Conservation (phyloP, 2,888 invertebrate species). For the Ormyrus nitidulus region DNA sequence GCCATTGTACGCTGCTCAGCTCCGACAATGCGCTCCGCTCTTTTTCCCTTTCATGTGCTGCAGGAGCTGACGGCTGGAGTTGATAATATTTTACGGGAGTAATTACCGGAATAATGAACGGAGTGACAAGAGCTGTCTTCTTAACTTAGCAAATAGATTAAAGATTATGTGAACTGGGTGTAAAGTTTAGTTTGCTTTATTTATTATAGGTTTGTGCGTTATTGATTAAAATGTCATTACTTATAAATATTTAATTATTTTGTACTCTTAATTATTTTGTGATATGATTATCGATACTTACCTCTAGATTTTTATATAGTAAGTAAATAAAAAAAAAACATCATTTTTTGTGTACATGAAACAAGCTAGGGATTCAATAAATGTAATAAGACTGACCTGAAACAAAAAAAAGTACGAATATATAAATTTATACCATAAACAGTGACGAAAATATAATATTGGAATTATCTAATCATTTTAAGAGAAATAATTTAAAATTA, state of each 20-base stretch:
- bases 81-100: conserved; percentile 16
- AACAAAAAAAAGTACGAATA: background rate
- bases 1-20: conserved; percentile 15
- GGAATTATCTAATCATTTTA: too few relatives aligned
- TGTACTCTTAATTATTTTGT: too few relatives aligned
- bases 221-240: too few relatives aligned
- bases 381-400: conserved; percentile 12
- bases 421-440: too few relatives aligned
- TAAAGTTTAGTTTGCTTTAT: too few relatives aligned
- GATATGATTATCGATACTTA: too few relatives aligned
- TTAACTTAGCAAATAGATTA: background rate
- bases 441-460: too few relatives aligned
- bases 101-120: conserved; percentile 30
- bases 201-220: too few relatives aligned
- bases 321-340: background rate
- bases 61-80: background rate
- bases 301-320: too few relatives aligned
- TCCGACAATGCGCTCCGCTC: background rate
- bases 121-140: conserved; percentile 32
- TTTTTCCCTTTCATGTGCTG: background rate
- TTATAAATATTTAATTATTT: too few relatives aligned
- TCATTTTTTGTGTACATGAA: background rate
- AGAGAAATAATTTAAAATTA: too few relatives aligned
- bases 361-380: background rate
- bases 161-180: too few relatives aligned